Evolutionary conservation across 2,113 vertebrate species (phyloP).

Genomic region (Centropristis striata): DNA sequence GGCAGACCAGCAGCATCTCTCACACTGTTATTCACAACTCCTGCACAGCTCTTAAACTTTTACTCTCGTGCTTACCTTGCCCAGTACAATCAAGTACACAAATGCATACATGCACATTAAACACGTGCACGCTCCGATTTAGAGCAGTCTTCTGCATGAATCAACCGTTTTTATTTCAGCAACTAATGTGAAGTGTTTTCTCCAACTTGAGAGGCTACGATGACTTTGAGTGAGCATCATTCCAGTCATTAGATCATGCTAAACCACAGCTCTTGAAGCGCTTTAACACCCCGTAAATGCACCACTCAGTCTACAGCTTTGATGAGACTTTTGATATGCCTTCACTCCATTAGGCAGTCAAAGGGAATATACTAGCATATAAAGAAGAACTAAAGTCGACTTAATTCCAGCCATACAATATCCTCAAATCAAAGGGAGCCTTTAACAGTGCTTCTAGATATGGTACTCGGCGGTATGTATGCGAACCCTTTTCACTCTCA

Average conservation of each 20-base stretch:
- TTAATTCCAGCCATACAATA: conserved; percentile 60
- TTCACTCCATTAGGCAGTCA: conserved; percentile 75
- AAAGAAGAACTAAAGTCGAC: conserved; percentile 67
- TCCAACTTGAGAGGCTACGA: conserved; percentile 62
- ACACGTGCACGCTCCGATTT: conserved; percentile 17
- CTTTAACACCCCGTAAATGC: conserved; percentile 76
- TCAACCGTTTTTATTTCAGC: conserved; percentile 64
- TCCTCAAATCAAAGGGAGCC: conserved; percentile 55
- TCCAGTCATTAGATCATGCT: conserved; percentile 73
- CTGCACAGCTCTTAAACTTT: conserved; percentile 56
- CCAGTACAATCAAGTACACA: conserved; percentile 10
- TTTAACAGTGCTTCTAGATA: conserved; percentile 12
- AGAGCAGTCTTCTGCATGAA: conserved; percentile 58
- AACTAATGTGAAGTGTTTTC: conserved; percentile 75
- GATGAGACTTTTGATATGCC: conserved; percentile 78
- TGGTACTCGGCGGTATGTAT: neutral
- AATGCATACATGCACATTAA: neutral
- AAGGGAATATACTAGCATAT: conserved; percentile 70
- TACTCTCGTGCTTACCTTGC: conserved; percentile 44
- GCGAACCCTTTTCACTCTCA: conserved; percentile 21
- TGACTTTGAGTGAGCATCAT: conserved; percentile 69
- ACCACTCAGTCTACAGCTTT: conserved; percentile 70
- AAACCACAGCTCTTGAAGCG: conserved; percentile 68
- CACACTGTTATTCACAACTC: conserved; percentile 56
- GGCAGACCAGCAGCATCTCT: conserved; percentile 45